Evolutionary conservation across 2,113 vertebrate genomes (phyloP), one percentile per base, ranked within the genome.

Genomic region (Hydrolagus affinis): DNA sequence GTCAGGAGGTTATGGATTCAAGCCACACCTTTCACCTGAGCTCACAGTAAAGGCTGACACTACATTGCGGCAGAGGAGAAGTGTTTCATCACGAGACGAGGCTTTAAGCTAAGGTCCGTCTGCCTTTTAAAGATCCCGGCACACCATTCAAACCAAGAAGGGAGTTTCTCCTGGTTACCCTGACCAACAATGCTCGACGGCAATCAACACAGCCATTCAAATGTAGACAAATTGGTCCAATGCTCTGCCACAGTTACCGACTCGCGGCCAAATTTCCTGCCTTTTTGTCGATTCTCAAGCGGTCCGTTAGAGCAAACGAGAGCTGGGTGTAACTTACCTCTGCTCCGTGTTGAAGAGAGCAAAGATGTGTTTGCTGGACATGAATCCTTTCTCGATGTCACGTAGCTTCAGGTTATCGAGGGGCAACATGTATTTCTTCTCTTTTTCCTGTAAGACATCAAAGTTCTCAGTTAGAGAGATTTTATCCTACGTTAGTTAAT

Each of bases 281-380:
- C 12, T 0, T 19, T 11, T 21, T 15, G 8, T 23, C 30, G 19
- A 57, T 69, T 32, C 25, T 62, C 12, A 14, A n/a, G 21, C 56
- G 21, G 3, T 6, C 70, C 2, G 23, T 70, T 21, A 70, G 23
- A 15, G 23, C 28, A 70, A 70, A 68, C 12, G 59, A 3, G 0
- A 21, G 78, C 4, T 19, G 14, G 19, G 15, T 10, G 21, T 17
- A 7, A 77, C 88, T 30, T 85, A 99, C 98, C 98, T 97, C 93
- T 99, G 98, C 86, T 99, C 98, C 0, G 98, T 99, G 93, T 99
- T 99, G 91, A 99, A 99, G 88, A 99, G 95, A 85, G 98, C 97
- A 72, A 99, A 99, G 90, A 99, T 96, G 60, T 97, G 94, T 87
- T 99, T 99, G 96, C 97, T 99, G 86, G 98, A 99, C 98, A 99